phyloP scores from a whole-genome alignment of 2,113 vertebrate species.

The Myotis lucifugus region DNA sequence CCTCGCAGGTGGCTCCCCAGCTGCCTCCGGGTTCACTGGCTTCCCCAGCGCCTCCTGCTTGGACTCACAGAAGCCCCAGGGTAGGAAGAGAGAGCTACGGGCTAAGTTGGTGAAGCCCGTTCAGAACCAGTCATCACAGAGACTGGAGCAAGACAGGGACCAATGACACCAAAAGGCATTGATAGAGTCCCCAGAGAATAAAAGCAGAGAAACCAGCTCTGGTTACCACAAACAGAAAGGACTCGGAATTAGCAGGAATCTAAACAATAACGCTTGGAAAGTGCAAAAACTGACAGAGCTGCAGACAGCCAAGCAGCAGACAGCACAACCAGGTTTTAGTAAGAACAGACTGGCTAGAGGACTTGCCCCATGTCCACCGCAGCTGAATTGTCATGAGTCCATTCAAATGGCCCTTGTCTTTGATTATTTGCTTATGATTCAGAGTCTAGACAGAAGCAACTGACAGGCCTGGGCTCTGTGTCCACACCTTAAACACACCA shows the following conservation, averaged over 20 bases:
- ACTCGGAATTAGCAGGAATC: background rate
- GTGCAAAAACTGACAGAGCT: background rate
- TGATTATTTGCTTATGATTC: background rate
- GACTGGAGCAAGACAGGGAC: background rate
- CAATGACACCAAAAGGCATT: background rate
- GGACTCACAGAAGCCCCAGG: background rate
- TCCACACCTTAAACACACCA: background rate
- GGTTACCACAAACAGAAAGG: background rate
- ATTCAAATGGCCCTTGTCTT: background rate
- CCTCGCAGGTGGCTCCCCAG: too few relatives aligned
- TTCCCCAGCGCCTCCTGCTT: background rate
- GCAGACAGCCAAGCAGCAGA: background rate
- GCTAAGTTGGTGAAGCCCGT: background rate
- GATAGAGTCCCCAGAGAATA: background rate
- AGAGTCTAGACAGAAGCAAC: background rate
- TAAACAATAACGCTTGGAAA: background rate
- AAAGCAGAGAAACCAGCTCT: background rate
- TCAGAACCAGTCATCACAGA: background rate
- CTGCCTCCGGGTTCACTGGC: too few relatives aligned
- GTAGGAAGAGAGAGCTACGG: background rate
- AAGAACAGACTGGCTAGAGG: background rate
- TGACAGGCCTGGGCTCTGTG: background rate
- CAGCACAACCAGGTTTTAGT: background rate
- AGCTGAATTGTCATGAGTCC: background rate
- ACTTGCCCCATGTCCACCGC: background rate